Conservation (phyloP, 2,797 vertebrate species). For the Varecia variegata region DNA sequence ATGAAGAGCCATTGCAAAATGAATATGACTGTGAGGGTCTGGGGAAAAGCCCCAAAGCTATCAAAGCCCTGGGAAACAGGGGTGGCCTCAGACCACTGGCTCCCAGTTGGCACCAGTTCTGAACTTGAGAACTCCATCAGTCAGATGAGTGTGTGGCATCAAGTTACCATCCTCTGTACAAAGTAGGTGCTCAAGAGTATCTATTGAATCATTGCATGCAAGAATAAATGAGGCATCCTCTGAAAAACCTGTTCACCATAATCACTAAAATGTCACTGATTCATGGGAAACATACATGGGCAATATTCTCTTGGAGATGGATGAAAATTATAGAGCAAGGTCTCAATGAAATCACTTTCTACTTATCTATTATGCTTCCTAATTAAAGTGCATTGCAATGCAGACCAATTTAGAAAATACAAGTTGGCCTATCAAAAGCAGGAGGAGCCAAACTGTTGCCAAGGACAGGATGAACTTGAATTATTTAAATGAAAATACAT, state of each 20-base stretch:
- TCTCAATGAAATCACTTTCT: constrained; percentile 52
- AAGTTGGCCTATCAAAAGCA: background rate
- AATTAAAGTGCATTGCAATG: constrained; percentile 50
- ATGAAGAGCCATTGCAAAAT: background rate
- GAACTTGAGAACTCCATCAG: background rate
- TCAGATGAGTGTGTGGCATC: background rate
- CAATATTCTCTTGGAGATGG: background rate
- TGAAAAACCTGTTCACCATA: background rate
- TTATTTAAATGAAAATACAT: constrained; percentile 53
- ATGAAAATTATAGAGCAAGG: constrained; percentile 34
- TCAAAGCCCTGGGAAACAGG: background rate
- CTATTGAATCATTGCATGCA: background rate
- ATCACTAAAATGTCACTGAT: background rate
- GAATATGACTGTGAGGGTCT: background rate
- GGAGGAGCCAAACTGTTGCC: constrained; percentile 10
- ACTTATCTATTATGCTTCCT: constrained; percentile 5
- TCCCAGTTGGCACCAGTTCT: background rate
- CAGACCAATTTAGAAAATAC: constrained; percentile 52
- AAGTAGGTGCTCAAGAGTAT: background rate
- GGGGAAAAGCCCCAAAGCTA: background rate
- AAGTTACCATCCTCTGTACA: background rate
- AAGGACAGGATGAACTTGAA: constrained; percentile 66
- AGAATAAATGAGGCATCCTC: background rate
- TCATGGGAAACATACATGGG: background rate
- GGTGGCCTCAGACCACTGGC: background rate